phyloP scores from a whole-genome alignment of 2,113 vertebrate genomes.

The Eurypyga helias region DNA sequence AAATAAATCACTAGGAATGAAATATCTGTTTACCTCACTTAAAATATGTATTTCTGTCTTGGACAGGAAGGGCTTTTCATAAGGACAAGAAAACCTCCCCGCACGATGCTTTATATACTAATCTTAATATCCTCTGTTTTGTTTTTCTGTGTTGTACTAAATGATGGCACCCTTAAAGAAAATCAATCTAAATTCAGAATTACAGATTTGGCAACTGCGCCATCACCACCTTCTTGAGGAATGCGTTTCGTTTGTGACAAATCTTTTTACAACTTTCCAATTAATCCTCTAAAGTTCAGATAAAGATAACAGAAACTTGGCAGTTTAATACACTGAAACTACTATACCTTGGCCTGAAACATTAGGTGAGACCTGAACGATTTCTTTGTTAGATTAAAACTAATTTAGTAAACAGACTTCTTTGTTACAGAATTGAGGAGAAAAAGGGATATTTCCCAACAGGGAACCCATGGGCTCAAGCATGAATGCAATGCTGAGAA shows the following conservation, averaged over 20 bases:
- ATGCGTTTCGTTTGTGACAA: neutral
- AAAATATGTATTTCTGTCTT: neutral
- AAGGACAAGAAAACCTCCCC: neutral
- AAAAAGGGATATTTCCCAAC: neutral
- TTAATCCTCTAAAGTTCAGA: neutral
- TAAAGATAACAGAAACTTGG: neutral
- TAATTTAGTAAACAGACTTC: neutral
- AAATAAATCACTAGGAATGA: neutral
- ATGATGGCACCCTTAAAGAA: neutral
- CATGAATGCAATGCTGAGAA: neutral
- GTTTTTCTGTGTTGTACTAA: neutral
- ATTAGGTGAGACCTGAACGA: neutral
- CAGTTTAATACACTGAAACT: neutral
- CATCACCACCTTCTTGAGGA: neutral
- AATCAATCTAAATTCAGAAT: neutral
- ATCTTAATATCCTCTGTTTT: no score
- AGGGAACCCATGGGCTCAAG: neutral
- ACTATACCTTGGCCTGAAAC: neutral
- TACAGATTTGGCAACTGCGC: neutral
- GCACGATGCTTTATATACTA: neutral
- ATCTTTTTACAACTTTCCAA: neutral
- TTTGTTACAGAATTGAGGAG: neutral
- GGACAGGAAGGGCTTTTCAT: neutral
- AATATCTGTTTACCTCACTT: neutral
- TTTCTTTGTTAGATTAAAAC: neutral